Evolutionary conservation across 1,140 invertebrate species (phyloP).

Genomic region (Pygmarrhopalites habei): DNA sequence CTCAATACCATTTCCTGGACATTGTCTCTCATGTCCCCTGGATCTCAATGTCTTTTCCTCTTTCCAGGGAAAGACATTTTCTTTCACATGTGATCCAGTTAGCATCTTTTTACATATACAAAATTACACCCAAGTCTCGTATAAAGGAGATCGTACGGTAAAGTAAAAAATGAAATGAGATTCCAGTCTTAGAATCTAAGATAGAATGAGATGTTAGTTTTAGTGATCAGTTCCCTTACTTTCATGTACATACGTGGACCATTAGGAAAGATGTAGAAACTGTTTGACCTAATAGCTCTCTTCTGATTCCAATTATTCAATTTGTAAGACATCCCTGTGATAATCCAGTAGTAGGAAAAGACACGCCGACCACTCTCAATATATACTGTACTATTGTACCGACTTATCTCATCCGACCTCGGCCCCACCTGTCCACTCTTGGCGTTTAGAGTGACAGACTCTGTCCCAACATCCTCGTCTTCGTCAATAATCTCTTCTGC

Average conservation of each 20-base stretch:
- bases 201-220: no score
- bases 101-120: no score
- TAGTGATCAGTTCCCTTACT: no score
- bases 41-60: no score
- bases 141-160: no score
- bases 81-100: no score
- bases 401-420: constrained; percentile 32
- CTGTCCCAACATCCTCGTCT: neutral
- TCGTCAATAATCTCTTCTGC: constrained; percentile 24
- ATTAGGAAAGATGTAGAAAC: constrained; percentile 45
- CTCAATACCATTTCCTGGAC: no score
- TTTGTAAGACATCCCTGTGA: constrained; percentile 44
- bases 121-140: no score
- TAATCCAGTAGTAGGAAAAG: constrained; percentile 48
- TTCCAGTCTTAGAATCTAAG: no score
- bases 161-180: no score
- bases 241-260: constrained; percentile 47
- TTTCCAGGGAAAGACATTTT: no score
- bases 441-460: neutral
- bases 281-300: constrained; percentile 44
- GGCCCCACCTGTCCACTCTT: constrained; percentile 25
- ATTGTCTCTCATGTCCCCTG: no score
- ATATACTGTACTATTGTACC: constrained; percentile 43
- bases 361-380: constrained; percentile 41
- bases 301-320: constrained; percentile 44